Percentiles rank a stretch among this genome's conserved stretches.
Evolutionary conservation across 2,888 invertebrate genomes (phyloP).

Genomic region (Gonocerus acuteangulatus): DNA sequence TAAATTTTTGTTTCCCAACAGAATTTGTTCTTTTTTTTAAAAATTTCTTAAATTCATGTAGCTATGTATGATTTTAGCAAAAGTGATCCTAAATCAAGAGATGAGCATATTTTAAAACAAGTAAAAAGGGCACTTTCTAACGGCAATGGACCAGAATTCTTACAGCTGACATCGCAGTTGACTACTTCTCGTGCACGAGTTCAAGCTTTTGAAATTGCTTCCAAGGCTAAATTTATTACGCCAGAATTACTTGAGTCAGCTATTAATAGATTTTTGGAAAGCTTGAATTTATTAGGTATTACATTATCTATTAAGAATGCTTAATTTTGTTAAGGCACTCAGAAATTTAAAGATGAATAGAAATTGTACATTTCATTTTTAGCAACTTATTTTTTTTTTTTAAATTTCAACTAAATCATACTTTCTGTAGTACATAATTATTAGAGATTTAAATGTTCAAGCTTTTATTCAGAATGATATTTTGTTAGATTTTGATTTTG

Average conservation of each 20-base stretch:
- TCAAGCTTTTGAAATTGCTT: slow-evolving; percentile 63
- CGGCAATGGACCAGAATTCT: slow-evolving; percentile 48
- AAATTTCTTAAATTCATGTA: neutral
- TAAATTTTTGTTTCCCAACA: neutral
- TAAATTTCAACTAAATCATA: too few species aligned
- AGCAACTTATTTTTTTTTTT: too few species aligned
- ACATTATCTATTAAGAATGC: neutral
- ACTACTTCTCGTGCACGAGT: slow-evolving; percentile 63
- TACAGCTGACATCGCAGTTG: slow-evolving; percentile 54
- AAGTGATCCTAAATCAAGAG: slow-evolving; percentile 77
- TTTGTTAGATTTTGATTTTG: too few species aligned
- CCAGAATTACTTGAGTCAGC: slow-evolving; percentile 49
- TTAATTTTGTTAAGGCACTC: too few species aligned
- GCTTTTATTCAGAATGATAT: too few species aligned
- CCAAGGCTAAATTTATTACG: slow-evolving; percentile 55
- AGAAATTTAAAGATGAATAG: too few species aligned
- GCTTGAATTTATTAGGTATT: slow-evolving; percentile 5
- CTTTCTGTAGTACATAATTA: too few species aligned
- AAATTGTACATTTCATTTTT: too few species aligned
- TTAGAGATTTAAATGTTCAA: too few species aligned
- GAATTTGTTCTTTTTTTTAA: neutral
- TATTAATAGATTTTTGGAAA: slow-evolving; percentile 21
- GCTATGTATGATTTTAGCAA: slow-evolving; percentile 50
- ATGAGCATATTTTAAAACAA: slow-evolving; percentile 76
- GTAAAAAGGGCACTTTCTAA: slow-evolving; percentile 59